A percentile compares a stretch with the other conserved stretches of the same genome.
phyloP scores from a whole-genome alignment of 2,113 vertebrate genomes.

The Alectura lathami region DNA sequence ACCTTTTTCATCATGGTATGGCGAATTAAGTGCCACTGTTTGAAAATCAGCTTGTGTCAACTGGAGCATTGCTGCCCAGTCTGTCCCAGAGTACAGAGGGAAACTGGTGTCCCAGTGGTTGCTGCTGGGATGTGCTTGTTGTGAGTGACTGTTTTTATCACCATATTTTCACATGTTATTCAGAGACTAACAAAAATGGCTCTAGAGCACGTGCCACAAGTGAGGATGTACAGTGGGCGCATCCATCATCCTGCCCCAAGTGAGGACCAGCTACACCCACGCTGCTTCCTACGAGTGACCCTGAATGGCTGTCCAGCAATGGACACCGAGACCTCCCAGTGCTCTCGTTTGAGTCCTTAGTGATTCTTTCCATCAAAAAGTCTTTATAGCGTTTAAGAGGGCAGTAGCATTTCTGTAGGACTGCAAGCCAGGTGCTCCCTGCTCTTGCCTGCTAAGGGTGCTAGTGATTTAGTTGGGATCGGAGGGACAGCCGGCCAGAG shows the following conservation, averaged over 20 bases:
- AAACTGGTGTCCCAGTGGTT: not conserved
- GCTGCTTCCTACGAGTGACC: not conserved
- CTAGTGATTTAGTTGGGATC: not conserved
- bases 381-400: not conserved
- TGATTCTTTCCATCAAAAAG: not conserved
- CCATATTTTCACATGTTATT: not conserved
- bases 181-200: not conserved
- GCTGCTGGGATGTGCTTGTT: not conserved
- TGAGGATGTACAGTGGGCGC: not conserved
- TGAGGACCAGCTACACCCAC: not conserved
- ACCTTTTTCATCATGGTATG: not conserved
- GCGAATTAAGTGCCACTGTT: not conserved
- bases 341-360: not conserved
- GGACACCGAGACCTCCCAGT: not conserved
- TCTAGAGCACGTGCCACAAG: not conserved
- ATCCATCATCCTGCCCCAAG: not conserved
- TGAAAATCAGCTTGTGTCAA: not conserved
- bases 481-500: not conserved
- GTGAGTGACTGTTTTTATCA: not conserved
- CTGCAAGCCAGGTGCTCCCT: not conserved
- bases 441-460: not conserved
- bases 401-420: not conserved
- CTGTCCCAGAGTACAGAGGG: not conserved
- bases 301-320: not conserved
- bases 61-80: not conserved